Base-by-base conservation (phyloP, 2,113 vertebrate species). In the Anhinga anhinga region DNA sequence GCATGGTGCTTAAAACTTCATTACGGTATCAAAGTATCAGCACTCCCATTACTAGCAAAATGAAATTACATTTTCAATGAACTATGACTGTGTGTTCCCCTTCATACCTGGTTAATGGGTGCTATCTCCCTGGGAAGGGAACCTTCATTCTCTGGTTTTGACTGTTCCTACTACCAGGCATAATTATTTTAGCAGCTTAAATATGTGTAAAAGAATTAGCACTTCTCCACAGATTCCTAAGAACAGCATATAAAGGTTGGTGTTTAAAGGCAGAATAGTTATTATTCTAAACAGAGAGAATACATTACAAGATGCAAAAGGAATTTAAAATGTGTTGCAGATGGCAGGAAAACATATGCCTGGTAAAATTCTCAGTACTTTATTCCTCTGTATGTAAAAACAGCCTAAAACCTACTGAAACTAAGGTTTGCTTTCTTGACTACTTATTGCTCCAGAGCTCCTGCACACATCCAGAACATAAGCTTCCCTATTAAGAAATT, bases 11-110 rank as follows among this genome's bases (percentile, higher is more conserved):
- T 96, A 96, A 97, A 96, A 96, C 87, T 93, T 85, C 77, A 95
- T 97, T 97, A 95, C 5, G 2, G 22, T 93, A 92, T 93, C 88
- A 92, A 95, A 96, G 88, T 95, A 97, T 93, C 95, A 95, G 86
- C 80, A 66, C 34, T 94, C 47, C 74, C 94, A 90, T 97, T 97
- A 93, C 81, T 77, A 93, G 76, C 47, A 94, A 83, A 96, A 93
- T 84, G 69, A 95, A 96, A 92, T 95, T 94, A 95, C 55, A 20
- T 92, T 96, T 97, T 73, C 82, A 93, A 7, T 94, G 95, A 96
- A 67, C 93, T 95, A 82, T 90, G 86, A 71, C 86, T 95, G 59
- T 62, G 13, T 66, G 86, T 45, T 94, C 77, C 71, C 74, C 79
- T 95, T 92, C 26, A 2, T 96, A 96, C 93, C 94, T 95, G 77